phyloP scores from a whole-genome alignment of 2,113 vertebrate species.

The Raja brachyura region DNA sequence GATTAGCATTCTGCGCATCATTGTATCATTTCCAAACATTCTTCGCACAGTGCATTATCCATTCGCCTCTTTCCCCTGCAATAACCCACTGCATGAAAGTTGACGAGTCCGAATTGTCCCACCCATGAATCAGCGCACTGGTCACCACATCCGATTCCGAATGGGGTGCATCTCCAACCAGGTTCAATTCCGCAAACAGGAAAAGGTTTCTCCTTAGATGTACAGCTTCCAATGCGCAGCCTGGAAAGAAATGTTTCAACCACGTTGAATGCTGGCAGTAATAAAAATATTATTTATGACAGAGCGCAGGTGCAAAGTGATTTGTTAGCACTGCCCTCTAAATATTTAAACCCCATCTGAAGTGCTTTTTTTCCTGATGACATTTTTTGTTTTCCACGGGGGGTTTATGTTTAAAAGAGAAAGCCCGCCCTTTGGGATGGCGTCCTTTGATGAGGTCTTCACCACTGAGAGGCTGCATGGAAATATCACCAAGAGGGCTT shows the following conservation, averaged over 20 bases:
- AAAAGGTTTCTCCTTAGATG: constrained; percentile 6
- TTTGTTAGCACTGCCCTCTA: constrained; percentile 31
- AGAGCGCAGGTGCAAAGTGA: constrained; percentile 14
- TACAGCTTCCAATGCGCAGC: background rate
- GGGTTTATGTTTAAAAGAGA: background rate
- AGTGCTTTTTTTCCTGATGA: background rate
- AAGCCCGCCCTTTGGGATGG: background rate
- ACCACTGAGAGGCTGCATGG: no score
- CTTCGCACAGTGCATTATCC: background rate
- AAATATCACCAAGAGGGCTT: background rate
- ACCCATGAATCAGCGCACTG: background rate
- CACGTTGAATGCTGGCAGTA: background rate
- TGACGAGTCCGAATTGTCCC: background rate
- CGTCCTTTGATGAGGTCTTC: background rate
- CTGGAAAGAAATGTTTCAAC: constrained; percentile 22
- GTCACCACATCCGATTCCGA: background rate
- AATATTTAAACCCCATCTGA: constrained; percentile 10
- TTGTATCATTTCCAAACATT: background rate
- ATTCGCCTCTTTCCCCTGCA: background rate
- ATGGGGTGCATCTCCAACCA: background rate
- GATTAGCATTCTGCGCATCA: background rate
- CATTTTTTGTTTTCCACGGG: background rate
- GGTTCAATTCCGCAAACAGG: background rate
- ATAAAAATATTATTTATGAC: constrained; percentile 28
- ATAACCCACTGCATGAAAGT: background rate